phyloP scores from a whole-genome alignment of 2,113 vertebrate species.

The Pelmatolapia mariae region DNA sequence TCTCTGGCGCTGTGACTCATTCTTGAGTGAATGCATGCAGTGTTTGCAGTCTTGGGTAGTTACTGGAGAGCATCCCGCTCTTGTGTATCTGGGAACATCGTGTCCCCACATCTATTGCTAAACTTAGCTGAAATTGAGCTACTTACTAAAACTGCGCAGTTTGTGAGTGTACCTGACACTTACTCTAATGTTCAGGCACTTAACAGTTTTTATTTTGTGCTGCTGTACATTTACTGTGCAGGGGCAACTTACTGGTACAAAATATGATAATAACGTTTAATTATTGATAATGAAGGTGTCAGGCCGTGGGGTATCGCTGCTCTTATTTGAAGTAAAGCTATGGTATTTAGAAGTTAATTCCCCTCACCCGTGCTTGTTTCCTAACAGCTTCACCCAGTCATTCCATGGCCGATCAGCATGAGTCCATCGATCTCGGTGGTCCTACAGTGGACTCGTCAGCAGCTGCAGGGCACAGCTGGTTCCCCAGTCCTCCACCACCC shows the following conservation, averaged over 20 bases:
- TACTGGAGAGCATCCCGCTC: neutral
- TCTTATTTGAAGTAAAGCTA: neutral
- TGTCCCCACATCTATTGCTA: neutral
- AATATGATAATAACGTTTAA: neutral
- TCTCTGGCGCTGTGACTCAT: neutral
- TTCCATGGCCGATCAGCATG: conserved; percentile 88
- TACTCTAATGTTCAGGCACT: neutral
- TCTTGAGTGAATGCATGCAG: neutral
- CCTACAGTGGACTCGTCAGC: conserved; percentile 69
- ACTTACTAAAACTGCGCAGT: neutral
- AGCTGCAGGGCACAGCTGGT: conserved; percentile 58
- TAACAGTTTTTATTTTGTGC: neutral
- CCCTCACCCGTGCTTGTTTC: neutral
- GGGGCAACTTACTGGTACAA: neutral
- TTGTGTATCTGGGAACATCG: neutral
- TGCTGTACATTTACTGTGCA: neutral
- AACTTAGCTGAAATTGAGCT: neutral
- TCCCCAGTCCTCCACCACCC: conserved; percentile 69
- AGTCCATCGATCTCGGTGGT: conserved; percentile 73
- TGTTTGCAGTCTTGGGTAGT: neutral
- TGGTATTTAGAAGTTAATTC: neutral
- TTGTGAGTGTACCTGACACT: neutral
- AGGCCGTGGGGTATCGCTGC: neutral
- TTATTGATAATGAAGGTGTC: neutral
- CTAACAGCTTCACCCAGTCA: conserved; percentile 23